A percentile compares a stretch with the other conserved stretches of the same genome.
Evolutionary conservation across 2,113 vertebrate species (phyloP).

Genomic region (Gnathonemus echidnorhynchus): DNA sequence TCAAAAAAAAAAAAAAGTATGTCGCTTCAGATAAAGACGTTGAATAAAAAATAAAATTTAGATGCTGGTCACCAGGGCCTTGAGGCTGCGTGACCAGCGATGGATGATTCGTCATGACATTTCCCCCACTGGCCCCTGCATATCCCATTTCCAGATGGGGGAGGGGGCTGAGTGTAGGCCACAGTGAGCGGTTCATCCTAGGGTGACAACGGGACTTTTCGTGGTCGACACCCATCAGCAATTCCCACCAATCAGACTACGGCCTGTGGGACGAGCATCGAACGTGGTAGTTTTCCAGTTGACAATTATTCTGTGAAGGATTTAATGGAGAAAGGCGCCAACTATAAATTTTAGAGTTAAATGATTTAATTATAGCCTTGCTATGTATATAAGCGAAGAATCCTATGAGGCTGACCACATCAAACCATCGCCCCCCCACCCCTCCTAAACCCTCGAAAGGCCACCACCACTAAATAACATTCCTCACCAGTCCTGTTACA

Average conservation of each 20-base stretch:
- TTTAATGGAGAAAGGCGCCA: constrained; percentile 8
- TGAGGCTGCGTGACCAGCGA: not conserved
- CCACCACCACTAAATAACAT: not conserved
- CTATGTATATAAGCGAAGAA: constrained; percentile 32
- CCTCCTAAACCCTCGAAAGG: not conserved
- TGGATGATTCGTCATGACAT: not conserved
- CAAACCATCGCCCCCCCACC: not conserved
- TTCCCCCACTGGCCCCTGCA: not conserved
- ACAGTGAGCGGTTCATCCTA: constrained; percentile 24
- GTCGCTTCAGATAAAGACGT: not conserved
- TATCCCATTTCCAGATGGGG: constrained; percentile 13
- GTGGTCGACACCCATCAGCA: not conserved
- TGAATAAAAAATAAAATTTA: not conserved
- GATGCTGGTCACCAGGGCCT: not conserved
- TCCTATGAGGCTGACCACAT: constrained; percentile 45
- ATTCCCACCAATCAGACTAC: not conserved
- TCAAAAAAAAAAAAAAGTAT: not conserved
- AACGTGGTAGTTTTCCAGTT: constrained; percentile 16
- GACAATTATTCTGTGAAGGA: not conserved
- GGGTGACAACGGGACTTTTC: constrained; percentile 49
- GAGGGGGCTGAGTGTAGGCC: not conserved
- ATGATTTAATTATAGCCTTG: constrained; percentile 51
- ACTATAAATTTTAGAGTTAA: constrained; percentile 25
- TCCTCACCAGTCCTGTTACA: not conserved
- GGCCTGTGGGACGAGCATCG: not conserved